phyloP scores from a whole-genome alignment of 2,797 vertebrate genomes.

The Falco novaeseelandiae region DNA sequence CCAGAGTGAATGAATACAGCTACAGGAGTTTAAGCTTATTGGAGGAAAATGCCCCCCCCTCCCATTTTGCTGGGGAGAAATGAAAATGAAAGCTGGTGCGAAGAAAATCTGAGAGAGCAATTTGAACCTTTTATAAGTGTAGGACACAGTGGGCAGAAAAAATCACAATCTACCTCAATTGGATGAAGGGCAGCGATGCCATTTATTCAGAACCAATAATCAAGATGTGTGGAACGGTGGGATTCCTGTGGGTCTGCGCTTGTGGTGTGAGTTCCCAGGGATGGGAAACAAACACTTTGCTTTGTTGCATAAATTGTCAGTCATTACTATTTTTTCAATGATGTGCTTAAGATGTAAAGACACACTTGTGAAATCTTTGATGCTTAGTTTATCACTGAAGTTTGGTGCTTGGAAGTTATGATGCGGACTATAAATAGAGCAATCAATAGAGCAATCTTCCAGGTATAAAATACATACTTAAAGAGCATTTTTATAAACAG shows the following conservation, averaged over 20 bases:
- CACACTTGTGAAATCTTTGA: not conserved
- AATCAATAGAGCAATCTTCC: not conserved
- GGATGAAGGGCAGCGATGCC: not conserved
- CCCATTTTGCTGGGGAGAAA: not conserved
- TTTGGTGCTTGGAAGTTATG: not conserved
- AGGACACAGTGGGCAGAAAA: not conserved
- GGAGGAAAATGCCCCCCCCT: not conserved
- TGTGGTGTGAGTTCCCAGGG: not conserved
- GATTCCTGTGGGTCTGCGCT: not conserved
- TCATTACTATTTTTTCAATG: not conserved
- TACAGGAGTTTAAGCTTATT: not conserved
- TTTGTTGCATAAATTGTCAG: not conserved
- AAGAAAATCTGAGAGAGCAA: not conserved
- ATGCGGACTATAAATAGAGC: not conserved
- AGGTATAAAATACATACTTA: fast-evolving
- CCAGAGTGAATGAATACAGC: not conserved
- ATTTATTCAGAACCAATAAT: not conserved
- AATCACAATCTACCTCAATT: not conserved
- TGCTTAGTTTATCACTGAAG: not conserved
- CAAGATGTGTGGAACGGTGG: not conserved
- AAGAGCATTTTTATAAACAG: not conserved
- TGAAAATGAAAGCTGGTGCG: not conserved
- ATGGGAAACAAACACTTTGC: not conserved
- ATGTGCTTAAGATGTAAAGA: not conserved
- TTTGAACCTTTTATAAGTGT: not conserved